These are phyloP conservation scores for Drosophila nigrodunni DNA, from an alignment of 1,140 invertebrate species.

Conservation along the genomic window DNA sequence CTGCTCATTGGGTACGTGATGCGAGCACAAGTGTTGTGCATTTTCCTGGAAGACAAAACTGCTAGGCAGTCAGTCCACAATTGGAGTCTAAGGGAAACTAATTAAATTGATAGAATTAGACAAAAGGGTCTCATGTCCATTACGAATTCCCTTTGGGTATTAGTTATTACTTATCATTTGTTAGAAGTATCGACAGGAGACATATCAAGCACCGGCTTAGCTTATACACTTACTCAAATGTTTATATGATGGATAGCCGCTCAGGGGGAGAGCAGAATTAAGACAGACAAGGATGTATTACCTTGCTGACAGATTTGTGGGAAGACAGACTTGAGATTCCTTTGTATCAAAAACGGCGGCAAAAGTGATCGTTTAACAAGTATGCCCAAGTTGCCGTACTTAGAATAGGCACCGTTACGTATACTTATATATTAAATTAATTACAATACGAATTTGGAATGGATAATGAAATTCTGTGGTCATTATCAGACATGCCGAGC, in stretches of 20 bases:
- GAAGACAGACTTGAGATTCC: not conserved
- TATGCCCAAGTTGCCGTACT: constrained; percentile 10
- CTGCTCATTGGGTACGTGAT: constrained; percentile 75
- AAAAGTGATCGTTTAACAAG: constrained; percentile 1
- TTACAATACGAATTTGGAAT: constrained; percentile 79
- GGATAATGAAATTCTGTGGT: constrained; percentile 79
- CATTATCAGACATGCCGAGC: constrained; percentile 76
- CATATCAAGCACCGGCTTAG: constrained; percentile 14
- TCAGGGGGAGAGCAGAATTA: constrained; percentile 9
- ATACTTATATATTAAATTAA: constrained; percentile 75
- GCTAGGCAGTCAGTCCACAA: constrained; percentile 44
- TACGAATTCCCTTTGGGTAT: constrained; percentile 22
- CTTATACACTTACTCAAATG: constrained; percentile 4
- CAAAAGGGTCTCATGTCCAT: constrained; percentile 54
- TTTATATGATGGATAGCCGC: constrained; percentile 11
- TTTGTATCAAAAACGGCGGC: not conserved
- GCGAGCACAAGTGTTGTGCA: constrained; percentile 60
- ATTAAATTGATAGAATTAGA: constrained; percentile 81
- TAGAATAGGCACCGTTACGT: constrained; percentile 7
- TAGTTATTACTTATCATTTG: constrained; percentile 45
- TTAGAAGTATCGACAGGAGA: constrained; percentile 7
- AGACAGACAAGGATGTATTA: constrained; percentile 22
- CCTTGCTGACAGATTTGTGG: constrained; percentile 28
- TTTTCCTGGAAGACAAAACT: constrained; percentile 20
- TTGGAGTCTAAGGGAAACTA: constrained; percentile 79